Percentiles rank a stretch among this genome's conserved stretches.
Evolutionary conservation across 2,888 invertebrate species (phyloP).

Genomic region (Physocephala rufipes): DNA sequence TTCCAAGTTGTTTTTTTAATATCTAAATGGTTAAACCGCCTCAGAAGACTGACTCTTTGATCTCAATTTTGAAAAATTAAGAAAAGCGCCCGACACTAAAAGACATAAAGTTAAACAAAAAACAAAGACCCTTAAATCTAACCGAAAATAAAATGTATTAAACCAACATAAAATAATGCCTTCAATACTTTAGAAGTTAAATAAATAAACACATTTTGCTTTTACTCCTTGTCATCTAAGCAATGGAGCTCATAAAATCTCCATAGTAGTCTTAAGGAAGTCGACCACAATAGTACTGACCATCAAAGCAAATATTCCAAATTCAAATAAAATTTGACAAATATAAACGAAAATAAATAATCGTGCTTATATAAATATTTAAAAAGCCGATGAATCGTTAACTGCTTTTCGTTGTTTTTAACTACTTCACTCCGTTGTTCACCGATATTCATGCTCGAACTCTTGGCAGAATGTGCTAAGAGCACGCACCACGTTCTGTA

Average conservation of each 20-base stretch:
- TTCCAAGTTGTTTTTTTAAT: too few relatives aligned
- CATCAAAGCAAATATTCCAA: slow-evolving; percentile 23
- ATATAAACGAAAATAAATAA: slow-evolving; percentile 6
- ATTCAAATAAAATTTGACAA: slow-evolving; percentile 22
- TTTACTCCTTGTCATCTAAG: not conserved
- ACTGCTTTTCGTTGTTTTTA: too few relatives aligned
- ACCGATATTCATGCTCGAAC: too few relatives aligned
- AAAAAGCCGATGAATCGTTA: not conserved
- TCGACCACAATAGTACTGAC: slow-evolving; percentile 1
- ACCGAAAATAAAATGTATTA: slow-evolving; percentile 1
- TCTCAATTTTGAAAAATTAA: not conserved
- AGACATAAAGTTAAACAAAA: not conserved
- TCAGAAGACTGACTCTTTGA: not conserved
- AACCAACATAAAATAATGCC: not conserved
- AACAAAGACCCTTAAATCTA: not conserved
- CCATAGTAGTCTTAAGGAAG: slow-evolving; percentile 26
- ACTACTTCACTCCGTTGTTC: too few relatives aligned
- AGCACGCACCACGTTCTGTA: too few relatives aligned
- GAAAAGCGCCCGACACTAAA: slow-evolving; percentile 21
- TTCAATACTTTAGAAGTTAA: slow-evolving; percentile 25
- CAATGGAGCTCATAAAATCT: not conserved
- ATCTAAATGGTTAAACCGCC: too few relatives aligned
- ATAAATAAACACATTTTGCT: not conserved
- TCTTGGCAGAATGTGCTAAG: too few relatives aligned
- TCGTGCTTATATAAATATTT: slow-evolving; percentile 24